Evolutionary conservation across 1,140 invertebrate genomes (phyloP).

Genomic region (Contarinia nasturtii): DNA sequence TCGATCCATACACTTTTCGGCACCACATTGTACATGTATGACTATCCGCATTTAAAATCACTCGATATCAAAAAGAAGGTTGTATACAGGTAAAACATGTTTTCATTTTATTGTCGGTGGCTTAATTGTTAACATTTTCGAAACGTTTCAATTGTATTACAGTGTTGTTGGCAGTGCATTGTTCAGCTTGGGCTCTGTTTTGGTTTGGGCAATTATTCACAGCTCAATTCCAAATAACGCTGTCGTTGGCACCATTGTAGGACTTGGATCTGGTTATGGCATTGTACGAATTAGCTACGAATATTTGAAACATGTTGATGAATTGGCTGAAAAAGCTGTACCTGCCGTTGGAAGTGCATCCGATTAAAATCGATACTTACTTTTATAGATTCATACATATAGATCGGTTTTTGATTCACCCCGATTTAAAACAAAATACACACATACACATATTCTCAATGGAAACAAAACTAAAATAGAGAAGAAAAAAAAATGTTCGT

Average conservation of each 20-base stretch:
- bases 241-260: slow-evolving; percentile 32
- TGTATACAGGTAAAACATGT: slow-evolving; percentile 28
- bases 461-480: too few species aligned
- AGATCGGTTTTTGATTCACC: too few species aligned
- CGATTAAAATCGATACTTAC: too few species aligned
- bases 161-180: slow-evolving; percentile 41
- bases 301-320: slow-evolving; percentile 21
- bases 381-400: too few species aligned
- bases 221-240: slow-evolving; percentile 41
- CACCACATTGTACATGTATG: slow-evolving; percentile 40
- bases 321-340: too few species aligned
- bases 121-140: slow-evolving; percentile 2
- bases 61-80: slow-evolving; percentile 24
- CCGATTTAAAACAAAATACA: too few species aligned
- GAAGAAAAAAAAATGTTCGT: too few species aligned
- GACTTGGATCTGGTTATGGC: slow-evolving; percentile 34
- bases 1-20: slow-evolving; percentile 34
- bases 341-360: too few species aligned
- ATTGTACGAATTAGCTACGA: slow-evolving; percentile 36
- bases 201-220: slow-evolving; percentile 48
- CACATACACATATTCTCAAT: too few species aligned
- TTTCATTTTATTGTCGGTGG: too few species aligned
- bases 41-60: slow-evolving; percentile 32
- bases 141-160: slow-evolving; percentile 11
- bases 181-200: slow-evolving; percentile 50